Conservation (phyloP, 2,888 invertebrate species). For the Nephrocerus scutellatus region DNA sequence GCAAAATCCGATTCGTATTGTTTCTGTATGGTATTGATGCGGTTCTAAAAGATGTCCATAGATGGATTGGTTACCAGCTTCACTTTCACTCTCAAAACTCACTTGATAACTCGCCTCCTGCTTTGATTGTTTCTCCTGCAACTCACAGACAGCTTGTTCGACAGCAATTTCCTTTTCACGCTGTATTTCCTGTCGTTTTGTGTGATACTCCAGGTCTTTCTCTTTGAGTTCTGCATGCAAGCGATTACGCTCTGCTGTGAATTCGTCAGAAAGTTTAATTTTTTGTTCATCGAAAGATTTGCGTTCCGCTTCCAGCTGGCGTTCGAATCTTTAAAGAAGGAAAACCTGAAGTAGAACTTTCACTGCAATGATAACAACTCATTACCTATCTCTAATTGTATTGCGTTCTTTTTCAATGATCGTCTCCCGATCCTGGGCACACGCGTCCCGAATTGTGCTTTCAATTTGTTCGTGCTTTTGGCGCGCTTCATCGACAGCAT, state of each 20-base stretch:
- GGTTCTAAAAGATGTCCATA: conserved; percentile 45
- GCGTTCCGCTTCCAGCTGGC: conserved; percentile 53
- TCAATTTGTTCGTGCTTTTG: conserved; percentile 57
- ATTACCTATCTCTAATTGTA: conserved; percentile 52
- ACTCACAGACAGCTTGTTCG: conserved; percentile 49
- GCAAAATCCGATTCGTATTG: conserved; percentile 58
- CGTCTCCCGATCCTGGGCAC: conserved; percentile 57
- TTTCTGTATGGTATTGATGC: conserved; percentile 52
- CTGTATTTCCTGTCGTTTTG: conserved; percentile 44
- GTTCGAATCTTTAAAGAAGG: conserved; percentile 47
- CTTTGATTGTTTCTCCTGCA: conserved; percentile 50
- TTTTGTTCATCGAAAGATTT: conserved; percentile 53
- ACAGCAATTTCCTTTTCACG: conserved; percentile 49
- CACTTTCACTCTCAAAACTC: background rate
- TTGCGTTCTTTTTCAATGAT: conserved; percentile 57
- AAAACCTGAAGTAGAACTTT: background rate
- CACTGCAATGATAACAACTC: background rate
- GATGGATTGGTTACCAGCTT: background rate
- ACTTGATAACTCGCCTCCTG: conserved; percentile 46
- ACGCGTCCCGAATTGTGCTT: conserved; percentile 54
- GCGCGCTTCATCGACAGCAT: conserved; percentile 62
- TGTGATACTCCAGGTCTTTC: conserved; percentile 46
- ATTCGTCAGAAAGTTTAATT: conserved; percentile 49
- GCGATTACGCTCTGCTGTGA: conserved; percentile 47
- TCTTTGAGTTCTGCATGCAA: conserved; percentile 46